phyloP scores from a whole-genome alignment of 2,888 invertebrate species.

The Norana najaformis region DNA sequence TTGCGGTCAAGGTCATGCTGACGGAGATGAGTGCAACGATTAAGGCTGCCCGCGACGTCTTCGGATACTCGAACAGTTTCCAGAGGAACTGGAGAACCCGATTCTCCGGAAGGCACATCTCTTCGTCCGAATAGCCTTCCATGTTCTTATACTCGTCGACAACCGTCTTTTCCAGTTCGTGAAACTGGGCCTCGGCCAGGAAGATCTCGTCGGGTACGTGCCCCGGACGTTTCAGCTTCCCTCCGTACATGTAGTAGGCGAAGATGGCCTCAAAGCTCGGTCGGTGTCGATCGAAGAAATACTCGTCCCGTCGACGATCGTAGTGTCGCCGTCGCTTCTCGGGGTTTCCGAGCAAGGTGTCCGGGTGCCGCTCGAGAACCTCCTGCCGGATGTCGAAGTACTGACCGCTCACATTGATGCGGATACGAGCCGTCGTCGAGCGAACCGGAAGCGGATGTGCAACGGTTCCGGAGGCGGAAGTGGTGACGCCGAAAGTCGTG shows the following conservation, averaged over 20 bases:
- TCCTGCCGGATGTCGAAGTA: conserved; percentile 55
- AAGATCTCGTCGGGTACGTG: conserved; percentile 64
- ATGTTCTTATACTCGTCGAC: conserved; percentile 57
- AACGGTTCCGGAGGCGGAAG: neutral
- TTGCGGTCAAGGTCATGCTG: conserved; percentile 61
- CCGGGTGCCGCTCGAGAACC: conserved; percentile 54
- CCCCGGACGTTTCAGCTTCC: conserved; percentile 61
- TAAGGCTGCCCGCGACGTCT: conserved; percentile 59
- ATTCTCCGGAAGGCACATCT: conserved; percentile 45
- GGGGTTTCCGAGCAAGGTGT: conserved; percentile 55
- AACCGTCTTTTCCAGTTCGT: conserved; percentile 56
- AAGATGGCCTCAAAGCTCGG: conserved; percentile 57
- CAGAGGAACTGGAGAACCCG: conserved; percentile 56
- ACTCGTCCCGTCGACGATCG: conserved; percentile 52
- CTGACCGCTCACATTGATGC: conserved; percentile 55
- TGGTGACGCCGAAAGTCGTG: neutral
- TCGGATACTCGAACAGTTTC: conserved; percentile 63
- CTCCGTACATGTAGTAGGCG: conserved; percentile 60
- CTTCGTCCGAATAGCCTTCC: conserved; percentile 55
- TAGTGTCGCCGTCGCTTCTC: conserved; percentile 51
- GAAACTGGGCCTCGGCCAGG: conserved; percentile 58
- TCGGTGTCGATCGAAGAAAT: conserved; percentile 57
- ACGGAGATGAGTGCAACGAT: conserved; percentile 62
- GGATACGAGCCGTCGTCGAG: conserved; percentile 20
- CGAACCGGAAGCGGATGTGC: neutral